Conservation (phyloP, 2,888 invertebrate species). For the Platycheirus rosarum region DNA sequence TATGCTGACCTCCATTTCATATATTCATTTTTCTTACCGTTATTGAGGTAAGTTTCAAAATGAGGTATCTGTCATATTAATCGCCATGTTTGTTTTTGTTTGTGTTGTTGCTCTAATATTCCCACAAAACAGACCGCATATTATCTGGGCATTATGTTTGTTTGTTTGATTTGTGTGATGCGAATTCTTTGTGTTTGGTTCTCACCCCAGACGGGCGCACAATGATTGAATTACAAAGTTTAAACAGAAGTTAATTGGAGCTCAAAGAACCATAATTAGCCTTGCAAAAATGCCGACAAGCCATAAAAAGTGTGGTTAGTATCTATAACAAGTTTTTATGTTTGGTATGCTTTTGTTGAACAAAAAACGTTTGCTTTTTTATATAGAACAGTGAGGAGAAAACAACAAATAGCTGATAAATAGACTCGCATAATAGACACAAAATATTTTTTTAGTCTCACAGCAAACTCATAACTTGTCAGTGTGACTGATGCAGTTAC, state of each 20-base stretch:
- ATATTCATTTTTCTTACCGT: not conserved
- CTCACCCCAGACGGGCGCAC: conserved; percentile 52
- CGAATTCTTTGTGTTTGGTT: conserved; percentile 58
- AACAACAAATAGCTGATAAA: conserved; percentile 31
- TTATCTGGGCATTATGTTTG: conserved; percentile 5
- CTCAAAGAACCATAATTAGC: conserved; percentile 63
- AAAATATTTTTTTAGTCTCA: conserved; percentile 44
- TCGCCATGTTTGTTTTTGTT: not conserved
- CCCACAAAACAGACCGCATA: conserved; percentile 1
- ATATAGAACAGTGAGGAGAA: conserved; percentile 23
- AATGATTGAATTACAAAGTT: conserved; percentile 54
- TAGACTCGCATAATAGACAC: conserved; percentile 56
- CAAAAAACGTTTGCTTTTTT: conserved; percentile 30
- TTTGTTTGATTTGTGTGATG: not conserved
- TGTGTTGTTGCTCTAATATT: conserved; percentile 5
- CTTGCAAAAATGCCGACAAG: conserved; percentile 54
- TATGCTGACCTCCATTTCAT: conserved; percentile 50
- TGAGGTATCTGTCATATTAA: not conserved
- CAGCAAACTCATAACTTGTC: conserved; percentile 31
- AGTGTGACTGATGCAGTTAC: not conserved
- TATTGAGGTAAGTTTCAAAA: not conserved
- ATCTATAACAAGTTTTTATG: conserved; percentile 48
- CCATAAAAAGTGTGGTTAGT: conserved; percentile 64
- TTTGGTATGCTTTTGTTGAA: conserved; percentile 14
- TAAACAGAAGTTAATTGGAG: conserved; percentile 56